Evolutionary conservation across 2,888 invertebrate genomes (phyloP).

Genomic region (Cyclophora punctaria): DNA sequence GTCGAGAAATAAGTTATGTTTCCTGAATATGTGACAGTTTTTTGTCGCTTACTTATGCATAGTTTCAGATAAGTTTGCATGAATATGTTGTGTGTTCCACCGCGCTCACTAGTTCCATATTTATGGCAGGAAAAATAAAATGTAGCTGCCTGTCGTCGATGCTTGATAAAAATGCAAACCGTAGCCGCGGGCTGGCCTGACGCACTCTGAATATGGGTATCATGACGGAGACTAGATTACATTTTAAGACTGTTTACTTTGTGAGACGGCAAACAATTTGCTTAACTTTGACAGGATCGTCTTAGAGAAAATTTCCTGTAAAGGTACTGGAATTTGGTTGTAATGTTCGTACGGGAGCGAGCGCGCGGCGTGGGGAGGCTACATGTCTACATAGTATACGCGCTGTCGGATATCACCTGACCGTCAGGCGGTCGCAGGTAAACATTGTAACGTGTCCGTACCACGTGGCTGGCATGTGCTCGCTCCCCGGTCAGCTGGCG

Average conservation of each 20-base stretch:
- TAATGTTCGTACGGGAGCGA: conserved; percentile 26
- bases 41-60: conserved; percentile 65
- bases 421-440: conserved; percentile 64
- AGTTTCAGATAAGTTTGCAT: conserved; percentile 69
- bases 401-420: conserved; percentile 56
- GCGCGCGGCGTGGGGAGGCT: conserved; percentile 14
- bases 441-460: conserved; percentile 69
- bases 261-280: conserved; percentile 33
- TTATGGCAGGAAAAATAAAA: conserved; percentile 72
- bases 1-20: conserved; percentile 37
- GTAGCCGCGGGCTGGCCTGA: conserved; percentile 52
- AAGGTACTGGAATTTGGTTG: conserved; percentile 21
- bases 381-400: conserved; percentile 32
- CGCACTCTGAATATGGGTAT: conserved; percentile 56
- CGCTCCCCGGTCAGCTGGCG: conserved; percentile 8
- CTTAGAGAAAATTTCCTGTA: conserved; percentile 15
- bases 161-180: conserved; percentile 73
- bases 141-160: conserved; percentile 60
- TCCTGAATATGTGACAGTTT: conserved; percentile 29
- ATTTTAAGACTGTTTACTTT: conserved; percentile 36
- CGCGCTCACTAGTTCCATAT: conserved; percentile 63
- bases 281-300: conserved; percentile 22
- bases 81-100: conserved; percentile 54
- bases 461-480: conserved; percentile 67
- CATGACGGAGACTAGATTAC: conserved; percentile 43